These are phyloP conservation scores for Helicolenus hilgendorfi DNA, from an alignment of 2,797 vertebrate species.

Conservation along the genomic window DNA sequence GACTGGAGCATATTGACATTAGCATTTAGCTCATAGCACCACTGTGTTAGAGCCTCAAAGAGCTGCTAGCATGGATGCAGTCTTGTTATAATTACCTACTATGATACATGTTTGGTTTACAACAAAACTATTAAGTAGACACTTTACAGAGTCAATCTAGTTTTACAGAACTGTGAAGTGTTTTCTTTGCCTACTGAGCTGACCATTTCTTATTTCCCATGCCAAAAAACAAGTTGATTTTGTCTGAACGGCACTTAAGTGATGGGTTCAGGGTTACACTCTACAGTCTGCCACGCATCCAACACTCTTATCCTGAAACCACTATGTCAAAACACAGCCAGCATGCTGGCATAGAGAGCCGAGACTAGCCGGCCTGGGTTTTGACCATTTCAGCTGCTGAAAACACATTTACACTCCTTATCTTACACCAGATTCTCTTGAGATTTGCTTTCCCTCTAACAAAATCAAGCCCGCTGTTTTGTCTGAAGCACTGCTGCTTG, in stretches of 20 bases:
- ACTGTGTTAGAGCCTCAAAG: background rate
- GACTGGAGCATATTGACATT: background rate
- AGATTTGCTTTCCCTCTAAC: constrained; percentile 37
- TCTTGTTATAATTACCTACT: background rate
- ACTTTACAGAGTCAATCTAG: constrained; percentile 16
- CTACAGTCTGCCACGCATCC: constrained; percentile 16
- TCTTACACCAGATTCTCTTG: constrained; percentile 23
- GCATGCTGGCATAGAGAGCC: constrained; percentile 2
- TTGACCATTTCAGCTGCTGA: constrained; percentile 31
- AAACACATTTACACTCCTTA: constrained; percentile 42
- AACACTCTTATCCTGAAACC: constrained; percentile 10
- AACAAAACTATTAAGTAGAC: background rate
- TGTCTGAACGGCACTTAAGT: background rate
- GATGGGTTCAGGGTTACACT: constrained; percentile 22
- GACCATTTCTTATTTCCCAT: background rate
- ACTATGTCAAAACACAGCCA: constrained; percentile 18
- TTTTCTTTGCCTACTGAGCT: constrained; percentile 18
- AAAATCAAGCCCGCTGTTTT: constrained; percentile 39
- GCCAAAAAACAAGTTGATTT: constrained; percentile 6
- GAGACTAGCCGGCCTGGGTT: background rate
- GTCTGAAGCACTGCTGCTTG: constrained; percentile 36
- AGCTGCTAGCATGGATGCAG: background rate
- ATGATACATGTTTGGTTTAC: constrained; percentile 3
- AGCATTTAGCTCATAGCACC: background rate
- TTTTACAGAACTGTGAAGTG: background rate